Base-by-base conservation (phyloP, 92 coral and sea anemone genomes). In the Hydrozoanthus gracilis region DNA sequence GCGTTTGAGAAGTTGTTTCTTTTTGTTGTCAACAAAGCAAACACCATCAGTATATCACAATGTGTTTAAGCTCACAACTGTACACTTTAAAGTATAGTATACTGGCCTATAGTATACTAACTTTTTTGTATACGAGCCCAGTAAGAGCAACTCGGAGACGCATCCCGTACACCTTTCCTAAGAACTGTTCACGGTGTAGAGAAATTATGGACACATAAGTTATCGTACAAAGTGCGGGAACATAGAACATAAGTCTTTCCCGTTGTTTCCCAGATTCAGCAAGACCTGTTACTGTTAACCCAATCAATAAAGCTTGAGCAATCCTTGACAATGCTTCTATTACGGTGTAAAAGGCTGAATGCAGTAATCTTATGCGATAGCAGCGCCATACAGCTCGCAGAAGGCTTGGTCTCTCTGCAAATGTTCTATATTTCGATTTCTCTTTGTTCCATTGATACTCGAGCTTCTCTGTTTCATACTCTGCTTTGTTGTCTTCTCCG, bases 101-200 rank as follows among this genome's bases (percentile, higher is more conserved):
- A 27, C 39, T 27, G 39, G 39, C 39, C 39, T 27, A 27, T 27
- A 27, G 39, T 27, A 0, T 27, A 51, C 27, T 55, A 11, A 64
- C 84, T 73, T 79, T 79, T 45, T 79, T 79, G 58, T 56, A 79
- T 16, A 79, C 84, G 16, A 79, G 72, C 47, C 84, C 84, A 62
- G 71, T 60, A 3, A 79, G 56, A 16, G 84, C 73, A 12, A 79
- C 48, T 20, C 84, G 84, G 8, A 79, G 73, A 7, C 72, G 84
- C 84, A 64, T 79, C 51, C 84, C 84, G 20, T 79, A 79, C 7
- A 79, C 45, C 73, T 79, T 79, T n/a, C 84, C 84, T 8, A 79
- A 68, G 67, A 79, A 62, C 84, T 79, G 84, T 2, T 68, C 84
- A 7, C 84, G 84, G 18, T 79, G 84, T 17, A 79, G 73, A 6